These are phyloP conservation scores for Kuschelorhynchus macadamiae DNA, from an alignment of 2,888 invertebrate genomes.

Conservation along the genomic window DNA sequence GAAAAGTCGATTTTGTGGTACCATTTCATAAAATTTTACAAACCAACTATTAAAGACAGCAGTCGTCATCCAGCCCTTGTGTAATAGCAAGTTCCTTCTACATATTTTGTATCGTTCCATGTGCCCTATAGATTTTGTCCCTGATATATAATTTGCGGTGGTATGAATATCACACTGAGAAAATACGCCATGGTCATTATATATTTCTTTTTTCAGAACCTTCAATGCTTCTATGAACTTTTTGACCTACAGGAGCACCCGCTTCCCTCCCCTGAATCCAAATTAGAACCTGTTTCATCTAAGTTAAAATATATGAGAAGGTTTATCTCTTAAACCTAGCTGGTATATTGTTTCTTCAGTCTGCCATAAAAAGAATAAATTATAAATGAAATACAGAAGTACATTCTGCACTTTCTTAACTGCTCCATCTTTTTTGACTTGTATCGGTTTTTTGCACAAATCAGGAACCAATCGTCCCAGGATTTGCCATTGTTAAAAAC, in stretches of 20 bases:
- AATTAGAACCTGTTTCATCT: conserved; percentile 49
- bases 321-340: conserved; percentile 42
- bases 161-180: conserved; percentile 17
- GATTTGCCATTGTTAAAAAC: too few species aligned
- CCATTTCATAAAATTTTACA: too few species aligned
- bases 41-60: too few species aligned
- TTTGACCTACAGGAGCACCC: conserved; percentile 27
- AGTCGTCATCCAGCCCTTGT: too few species aligned
- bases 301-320: conserved; percentile 48
- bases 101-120: too few species aligned
- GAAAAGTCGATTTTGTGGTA: too few species aligned
- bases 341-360: conserved; percentile 31
- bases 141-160: neutral
- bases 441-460: too few species aligned
- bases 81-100: too few species aligned
- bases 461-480: too few species aligned
- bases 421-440: conserved; percentile 46
- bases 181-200: conserved; percentile 33
- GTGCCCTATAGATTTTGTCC: conserved; percentile 23
- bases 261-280: conserved; percentile 43
- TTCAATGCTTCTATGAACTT: conserved; percentile 31
- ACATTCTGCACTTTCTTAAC: conserved; percentile 36
- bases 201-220: conserved; percentile 33
- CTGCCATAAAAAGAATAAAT: too few species aligned
- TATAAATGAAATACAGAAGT: conserved; percentile 24